A percentile compares a stretch with the other conserved stretches of the same genome.
Evolutionary conservation across 2,888 invertebrate genomes (phyloP).

Genomic region (Agapostemon virescens): DNA sequence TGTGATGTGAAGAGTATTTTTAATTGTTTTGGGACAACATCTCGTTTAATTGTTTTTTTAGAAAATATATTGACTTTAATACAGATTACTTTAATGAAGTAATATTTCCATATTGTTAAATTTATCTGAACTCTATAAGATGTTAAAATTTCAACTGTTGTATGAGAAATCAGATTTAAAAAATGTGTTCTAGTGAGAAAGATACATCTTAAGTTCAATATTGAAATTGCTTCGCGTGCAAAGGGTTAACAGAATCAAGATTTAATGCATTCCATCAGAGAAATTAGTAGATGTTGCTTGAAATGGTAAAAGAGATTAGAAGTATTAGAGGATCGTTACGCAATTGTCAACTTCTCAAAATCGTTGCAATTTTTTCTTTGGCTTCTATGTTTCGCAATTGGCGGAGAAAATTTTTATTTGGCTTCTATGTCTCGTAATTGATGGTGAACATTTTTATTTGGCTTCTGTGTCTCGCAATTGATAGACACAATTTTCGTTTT

Average conservation of each 20-base stretch:
- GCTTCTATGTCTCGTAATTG: not conserved
- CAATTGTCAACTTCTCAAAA: not conserved
- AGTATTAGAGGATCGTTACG: not conserved
- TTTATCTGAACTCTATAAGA: too few relatives aligned
- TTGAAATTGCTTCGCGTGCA: too few relatives aligned
- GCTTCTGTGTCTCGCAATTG: not conserved
- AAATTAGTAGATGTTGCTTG: rapidly evolving
- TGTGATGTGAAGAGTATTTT: too few relatives aligned
- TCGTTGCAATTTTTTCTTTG: not conserved
- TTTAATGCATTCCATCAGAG: not conserved
- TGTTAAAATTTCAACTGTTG: too few relatives aligned
- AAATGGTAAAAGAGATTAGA: not conserved
- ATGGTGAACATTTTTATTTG: not conserved
- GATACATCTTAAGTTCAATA: too few relatives aligned
- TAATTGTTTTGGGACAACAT: too few relatives aligned
- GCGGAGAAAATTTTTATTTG: not conserved
- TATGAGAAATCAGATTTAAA: too few relatives aligned
- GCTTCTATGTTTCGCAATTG: conserved; percentile 1
- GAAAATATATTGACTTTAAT: too few relatives aligned
- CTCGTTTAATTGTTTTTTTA: too few relatives aligned
- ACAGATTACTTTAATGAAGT: too few relatives aligned
- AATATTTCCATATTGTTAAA: too few relatives aligned
- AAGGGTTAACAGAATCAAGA: not conserved
- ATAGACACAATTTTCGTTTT: not conserved
- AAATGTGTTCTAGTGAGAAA: too few relatives aligned